A percentile compares a stretch with the other conserved stretches of the same genome.
Evolutionary conservation across 2,888 invertebrate genomes (phyloP).

Genomic region (Antitype chi): DNA sequence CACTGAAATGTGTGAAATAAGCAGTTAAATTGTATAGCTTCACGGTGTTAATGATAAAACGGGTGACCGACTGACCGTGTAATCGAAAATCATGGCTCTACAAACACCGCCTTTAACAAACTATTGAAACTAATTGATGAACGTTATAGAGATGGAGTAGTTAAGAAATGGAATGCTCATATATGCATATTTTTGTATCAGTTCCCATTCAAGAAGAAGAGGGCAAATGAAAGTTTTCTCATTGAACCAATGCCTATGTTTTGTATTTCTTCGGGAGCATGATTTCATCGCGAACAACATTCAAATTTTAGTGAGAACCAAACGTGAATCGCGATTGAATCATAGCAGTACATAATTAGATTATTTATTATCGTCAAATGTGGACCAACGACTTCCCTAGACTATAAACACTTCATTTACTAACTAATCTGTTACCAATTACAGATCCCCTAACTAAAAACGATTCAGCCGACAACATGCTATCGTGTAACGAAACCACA

Average conservation of each 20-base stretch:
- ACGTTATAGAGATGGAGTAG: conserved; percentile 28
- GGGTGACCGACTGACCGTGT: conserved; percentile 48
- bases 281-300: no score
- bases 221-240: not conserved
- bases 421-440: conserved; percentile 58
- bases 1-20: conserved; percentile 51
- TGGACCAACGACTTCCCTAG: not conserved
- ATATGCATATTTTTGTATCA: not conserved
- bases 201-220: not conserved
- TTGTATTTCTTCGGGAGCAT: not conserved
- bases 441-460: conserved; percentile 86
- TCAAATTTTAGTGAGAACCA: not conserved
- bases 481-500: conserved; percentile 88
- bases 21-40: conserved; percentile 36
- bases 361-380: not conserved
- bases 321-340: not conserved
- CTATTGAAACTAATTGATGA: conserved; percentile 39
- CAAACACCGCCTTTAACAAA: conserved; percentile 50
- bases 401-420: conserved; percentile 6
- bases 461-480: conserved; percentile 88
- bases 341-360: not conserved
- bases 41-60: conserved; percentile 51
- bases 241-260: not conserved
- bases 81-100: conserved; percentile 58
- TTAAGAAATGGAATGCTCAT: conserved; percentile 23